Conservation (phyloP, 2,113 vertebrate species). For the Pseudopipra pipra region DNA sequence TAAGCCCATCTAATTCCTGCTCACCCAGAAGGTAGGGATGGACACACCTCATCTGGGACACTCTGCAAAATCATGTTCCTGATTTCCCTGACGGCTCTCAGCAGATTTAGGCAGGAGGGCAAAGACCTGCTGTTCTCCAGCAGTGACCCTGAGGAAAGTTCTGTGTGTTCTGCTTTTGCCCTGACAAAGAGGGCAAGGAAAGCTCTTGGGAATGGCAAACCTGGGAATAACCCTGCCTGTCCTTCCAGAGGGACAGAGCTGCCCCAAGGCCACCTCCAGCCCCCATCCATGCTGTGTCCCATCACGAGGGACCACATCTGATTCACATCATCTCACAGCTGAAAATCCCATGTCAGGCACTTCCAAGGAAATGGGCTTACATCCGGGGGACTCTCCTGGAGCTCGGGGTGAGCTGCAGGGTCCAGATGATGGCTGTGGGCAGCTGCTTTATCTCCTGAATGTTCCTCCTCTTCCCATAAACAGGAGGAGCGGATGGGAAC, state of each 20-base stretch:
- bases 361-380: not conserved
- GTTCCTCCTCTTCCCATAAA: not conserved
- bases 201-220: not conserved
- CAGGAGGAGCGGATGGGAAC: not conserved
- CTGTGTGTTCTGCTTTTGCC: not conserved
- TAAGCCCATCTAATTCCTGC: not conserved
- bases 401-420: accelerated
- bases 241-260: not conserved
- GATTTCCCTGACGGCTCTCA: not conserved
- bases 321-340: not conserved
- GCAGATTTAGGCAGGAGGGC: not conserved
- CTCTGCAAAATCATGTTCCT: not conserved
- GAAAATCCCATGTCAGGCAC: not conserved
- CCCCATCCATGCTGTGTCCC: accelerated
- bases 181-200: accelerated
- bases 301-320: not conserved
- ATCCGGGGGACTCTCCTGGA: not conserved
- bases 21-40: not conserved
- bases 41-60: not conserved
- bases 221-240: not conserved
- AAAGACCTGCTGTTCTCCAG: not conserved
- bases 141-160: not conserved
- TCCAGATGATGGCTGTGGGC: accelerated
- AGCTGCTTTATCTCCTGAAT: not conserved
- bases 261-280: not conserved